Percentiles rank a stretch among this genome's conserved stretches.
These are phyloP conservation scores for Lycia hirtaria DNA, from an alignment of 2,888 invertebrate genomes.

Conservation along the genomic window DNA sequence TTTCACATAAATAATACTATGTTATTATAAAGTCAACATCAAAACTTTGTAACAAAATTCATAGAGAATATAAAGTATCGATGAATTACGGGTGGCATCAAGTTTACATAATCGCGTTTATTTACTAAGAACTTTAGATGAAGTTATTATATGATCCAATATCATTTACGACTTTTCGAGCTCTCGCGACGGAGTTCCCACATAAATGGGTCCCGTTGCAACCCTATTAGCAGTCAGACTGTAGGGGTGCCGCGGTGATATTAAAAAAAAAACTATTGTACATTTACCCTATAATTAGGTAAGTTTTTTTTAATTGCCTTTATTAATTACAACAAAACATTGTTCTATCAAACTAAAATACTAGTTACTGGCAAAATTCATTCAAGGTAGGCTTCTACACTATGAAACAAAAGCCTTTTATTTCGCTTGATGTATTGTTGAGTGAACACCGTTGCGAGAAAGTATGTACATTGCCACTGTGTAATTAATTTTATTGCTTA, in stretches of 20 bases:
- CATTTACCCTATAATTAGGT: no score
- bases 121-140: constrained; percentile 10
- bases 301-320: no score
- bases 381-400: no score
- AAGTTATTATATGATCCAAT: constrained; percentile 25
- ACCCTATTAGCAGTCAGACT: constrained; percentile 21
- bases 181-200: constrained; percentile 19
- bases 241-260: constrained; percentile 10
- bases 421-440: no score
- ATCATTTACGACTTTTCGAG: constrained; percentile 25
- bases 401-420: no score
- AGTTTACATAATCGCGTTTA: constrained; percentile 8
- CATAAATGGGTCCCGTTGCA: constrained; percentile 29
- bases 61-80: not conserved
- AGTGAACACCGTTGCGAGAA: no score
- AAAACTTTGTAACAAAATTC: not conserved
- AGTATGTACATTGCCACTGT: no score
- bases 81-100: not conserved
- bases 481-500: no score
- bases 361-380: no score
- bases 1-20: not conserved
- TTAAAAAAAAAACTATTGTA: not conserved
- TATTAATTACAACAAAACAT: no score
- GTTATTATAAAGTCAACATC: not conserved
- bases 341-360: no score